Base-by-base conservation (phyloP, 1,140 invertebrate species). In the Colletes latitarsis region DNA sequence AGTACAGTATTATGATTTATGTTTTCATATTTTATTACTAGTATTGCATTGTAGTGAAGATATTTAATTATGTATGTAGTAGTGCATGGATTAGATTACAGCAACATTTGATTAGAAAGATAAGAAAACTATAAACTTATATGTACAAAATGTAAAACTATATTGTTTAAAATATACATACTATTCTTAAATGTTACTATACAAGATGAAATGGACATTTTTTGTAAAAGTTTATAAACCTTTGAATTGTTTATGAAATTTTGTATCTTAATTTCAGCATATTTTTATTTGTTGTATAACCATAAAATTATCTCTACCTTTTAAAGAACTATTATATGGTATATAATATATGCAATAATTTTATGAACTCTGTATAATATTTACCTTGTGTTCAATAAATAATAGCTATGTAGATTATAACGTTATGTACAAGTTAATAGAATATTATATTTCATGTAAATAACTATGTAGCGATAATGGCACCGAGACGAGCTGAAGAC, bases 401-500 rank as follows among this genome's bases (percentile, higher is more conserved):
- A 77, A 1, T 49, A 14, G 41, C 39, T 76, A 58, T 43, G 55
- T 72, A 8, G 6, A 55, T 53, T 30, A 10, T 49, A 30, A 15
- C 15, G 1, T 58, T 17, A n/a, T 60, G 19, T 69, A 12, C 10
- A 39, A 39, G 4, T 21, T 77, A 52, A 41, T 68, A 3, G 5
- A 71, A 19, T 64, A 39, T 78, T 72, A 64, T 19, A 21, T 73
- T 63, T 73, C 10, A 39, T 78, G 5, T 79, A 39, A 70, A 66
- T 74, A 6, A 82, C 21, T 77, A 64, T 64, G 82, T 58, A 87
- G 77, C 19, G 41, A 80, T 69, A 92, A 93, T 93, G 92, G 90
- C 91, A 74, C 91, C 89, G 43, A 83, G 88, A 87, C 83, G 92
- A 81, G 83, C 75, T 17, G 92, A 93, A 62, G 92, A 93, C 46